A percentile compares a stretch with the other conserved stretches of the same genome.
phyloP scores from a whole-genome alignment of 2,113 vertebrate species.

The Pelusios castaneus region DNA sequence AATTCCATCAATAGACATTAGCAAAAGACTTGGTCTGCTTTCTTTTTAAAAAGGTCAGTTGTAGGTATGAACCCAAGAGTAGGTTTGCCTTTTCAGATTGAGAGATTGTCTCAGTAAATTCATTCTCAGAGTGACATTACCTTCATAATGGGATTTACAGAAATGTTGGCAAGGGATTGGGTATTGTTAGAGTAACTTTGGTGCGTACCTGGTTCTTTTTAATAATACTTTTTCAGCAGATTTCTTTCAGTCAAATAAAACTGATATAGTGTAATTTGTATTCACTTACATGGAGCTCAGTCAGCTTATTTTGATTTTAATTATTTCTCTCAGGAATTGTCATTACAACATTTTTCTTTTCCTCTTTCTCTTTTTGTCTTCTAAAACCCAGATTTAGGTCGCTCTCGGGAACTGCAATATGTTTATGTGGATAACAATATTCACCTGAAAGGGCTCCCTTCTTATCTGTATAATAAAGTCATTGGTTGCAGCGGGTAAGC shows the following conservation, averaged over 20 bases:
- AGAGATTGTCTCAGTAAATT: background rate
- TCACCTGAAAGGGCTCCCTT: constrained; percentile 87
- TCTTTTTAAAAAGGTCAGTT: constrained; percentile 2
- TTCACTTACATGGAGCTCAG: constrained; percentile 16
- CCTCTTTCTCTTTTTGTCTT: constrained; percentile 32
- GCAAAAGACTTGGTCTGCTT: constrained; percentile 8
- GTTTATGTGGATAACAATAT: constrained; percentile 93
- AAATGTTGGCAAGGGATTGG: background rate
- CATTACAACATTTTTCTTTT: background rate
- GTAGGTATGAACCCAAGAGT: constrained; percentile 15
- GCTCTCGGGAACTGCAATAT: constrained; percentile 91
- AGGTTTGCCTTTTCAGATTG: constrained; percentile 22
- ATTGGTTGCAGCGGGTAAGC: constrained; percentile 94
- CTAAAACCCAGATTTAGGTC: constrained; percentile 91
- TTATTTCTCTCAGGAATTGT: constrained; percentile 3
- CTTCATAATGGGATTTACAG: constrained; percentile 44
- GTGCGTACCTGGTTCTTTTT: background rate
- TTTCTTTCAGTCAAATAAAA: constrained; percentile 15
- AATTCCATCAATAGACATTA: background rate
- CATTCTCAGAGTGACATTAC: background rate
- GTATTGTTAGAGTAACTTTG: constrained; percentile 1
- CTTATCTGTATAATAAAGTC: constrained; percentile 94
- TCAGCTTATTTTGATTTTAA: constrained; percentile 30
- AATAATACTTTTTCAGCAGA: constrained; percentile 6
- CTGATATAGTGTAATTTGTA: background rate